phyloP scores from a whole-genome alignment of 2,113 vertebrate species.

The Ifrita kowaldi region DNA sequence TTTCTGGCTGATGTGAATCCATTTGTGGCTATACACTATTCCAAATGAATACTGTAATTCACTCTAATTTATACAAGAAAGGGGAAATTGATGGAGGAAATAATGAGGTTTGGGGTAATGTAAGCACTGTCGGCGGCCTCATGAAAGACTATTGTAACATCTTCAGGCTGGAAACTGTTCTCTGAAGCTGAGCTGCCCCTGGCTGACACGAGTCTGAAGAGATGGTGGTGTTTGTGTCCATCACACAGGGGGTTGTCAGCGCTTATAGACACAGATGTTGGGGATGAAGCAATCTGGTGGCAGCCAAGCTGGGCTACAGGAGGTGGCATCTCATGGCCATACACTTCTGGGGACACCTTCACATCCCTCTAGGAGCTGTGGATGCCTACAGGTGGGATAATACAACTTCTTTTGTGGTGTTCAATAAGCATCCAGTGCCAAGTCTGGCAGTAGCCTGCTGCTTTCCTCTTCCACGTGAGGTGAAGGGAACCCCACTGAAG shows the following conservation, averaged over 20 bases:
- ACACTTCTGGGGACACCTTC: background rate
- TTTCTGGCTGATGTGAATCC: conserved; percentile 45
- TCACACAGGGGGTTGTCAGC: rapidly evolving
- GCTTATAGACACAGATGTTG: background rate
- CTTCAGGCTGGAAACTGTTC: background rate
- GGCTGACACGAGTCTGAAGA: background rate
- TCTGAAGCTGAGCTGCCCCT: background rate
- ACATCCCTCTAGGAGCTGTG: background rate
- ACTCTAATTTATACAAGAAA: conserved; percentile 52
- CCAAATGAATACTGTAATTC: conserved; percentile 11
- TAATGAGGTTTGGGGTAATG: conserved; percentile 18
- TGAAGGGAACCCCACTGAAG: background rate
- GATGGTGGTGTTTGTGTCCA: background rate
- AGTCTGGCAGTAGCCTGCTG: background rate
- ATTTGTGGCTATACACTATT: conserved; percentile 41
- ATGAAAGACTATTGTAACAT: background rate
- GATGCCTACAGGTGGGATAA: background rate
- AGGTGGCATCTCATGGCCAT: background rate
- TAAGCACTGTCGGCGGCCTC: background rate
- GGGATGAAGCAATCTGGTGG: background rate
- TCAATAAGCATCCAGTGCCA: background rate
- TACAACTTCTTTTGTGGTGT: background rate
- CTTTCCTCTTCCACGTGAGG: background rate
- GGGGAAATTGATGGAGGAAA: conserved; percentile 33
- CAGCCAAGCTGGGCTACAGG: background rate